Conservation (phyloP, 2,797 vertebrate species). For the Distichodus sexfasciatus region DNA sequence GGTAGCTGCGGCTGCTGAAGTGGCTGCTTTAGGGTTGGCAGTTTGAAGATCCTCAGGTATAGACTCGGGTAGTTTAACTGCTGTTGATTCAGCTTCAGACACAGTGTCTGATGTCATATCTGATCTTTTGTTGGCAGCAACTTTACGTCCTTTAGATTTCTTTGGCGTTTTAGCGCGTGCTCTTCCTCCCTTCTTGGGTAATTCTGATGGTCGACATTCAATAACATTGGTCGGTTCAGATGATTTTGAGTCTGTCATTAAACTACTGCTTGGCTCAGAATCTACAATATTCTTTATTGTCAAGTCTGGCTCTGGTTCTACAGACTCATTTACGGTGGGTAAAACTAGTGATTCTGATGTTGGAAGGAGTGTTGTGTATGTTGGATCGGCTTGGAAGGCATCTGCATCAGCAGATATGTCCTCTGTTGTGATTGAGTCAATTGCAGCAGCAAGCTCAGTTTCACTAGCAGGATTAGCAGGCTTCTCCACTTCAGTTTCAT, state of each 20-base stretch:
- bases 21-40: constrained; percentile 72
- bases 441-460: constrained; percentile 95
- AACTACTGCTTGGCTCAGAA: constrained; percentile 62
- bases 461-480: constrained; percentile 90
- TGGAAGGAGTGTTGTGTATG: constrained; percentile 76
- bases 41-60: constrained; percentile 77
- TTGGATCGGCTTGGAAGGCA: constrained; percentile 81
- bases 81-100: constrained; percentile 66
- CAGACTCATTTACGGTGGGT: constrained; percentile 75
- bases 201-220: constrained; percentile 62
- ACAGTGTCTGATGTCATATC: constrained; percentile 57
- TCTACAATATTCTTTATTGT: constrained; percentile 79
- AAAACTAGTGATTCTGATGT: constrained; percentile 72
- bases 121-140: constrained; percentile 74
- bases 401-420: constrained; percentile 86
- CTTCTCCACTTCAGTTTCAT: constrained; percentile 84
- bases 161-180: constrained; percentile 79
- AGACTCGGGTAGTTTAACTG: constrained; percentile 74
- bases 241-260: constrained; percentile 68
- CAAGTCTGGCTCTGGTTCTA: constrained; percentile 83
- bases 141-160: constrained; percentile 79
- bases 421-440: constrained; percentile 93
- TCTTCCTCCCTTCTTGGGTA: constrained; percentile 80
- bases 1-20: constrained; percentile 64
- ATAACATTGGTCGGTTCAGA: constrained; percentile 60